Evolutionary conservation across 2,888 invertebrate species (phyloP).

Genomic region (Volucella zonaria): DNA sequence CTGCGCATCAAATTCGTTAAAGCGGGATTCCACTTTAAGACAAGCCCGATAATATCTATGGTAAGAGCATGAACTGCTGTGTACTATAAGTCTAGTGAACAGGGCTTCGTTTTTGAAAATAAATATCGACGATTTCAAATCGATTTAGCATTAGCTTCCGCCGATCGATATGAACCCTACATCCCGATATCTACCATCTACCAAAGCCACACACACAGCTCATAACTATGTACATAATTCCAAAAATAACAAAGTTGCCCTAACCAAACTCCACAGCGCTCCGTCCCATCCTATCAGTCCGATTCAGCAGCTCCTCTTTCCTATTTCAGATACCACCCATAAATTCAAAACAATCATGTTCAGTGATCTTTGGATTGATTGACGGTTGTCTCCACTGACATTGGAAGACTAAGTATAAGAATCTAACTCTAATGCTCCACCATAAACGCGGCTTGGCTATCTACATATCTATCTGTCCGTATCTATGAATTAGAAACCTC

Average conservation of each 20-base stretch:
- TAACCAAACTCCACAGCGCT: slow-evolving; percentile 26
- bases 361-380: slow-evolving; percentile 67
- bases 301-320: no score
- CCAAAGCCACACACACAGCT: neutral
- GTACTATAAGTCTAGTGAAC: no score
- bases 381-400: slow-evolving; percentile 61
- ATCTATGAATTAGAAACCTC: slow-evolving; percentile 20
- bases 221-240: neutral
- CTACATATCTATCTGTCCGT: neutral
- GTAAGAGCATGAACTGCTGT: no score
- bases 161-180: neutral
- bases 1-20: no score
- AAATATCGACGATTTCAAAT: slow-evolving; percentile 6
- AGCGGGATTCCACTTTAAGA: no score
- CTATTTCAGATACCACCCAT: slow-evolving; percentile 16
- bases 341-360: slow-evolving; percentile 62
- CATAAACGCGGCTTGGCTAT: slow-evolving; percentile 1
- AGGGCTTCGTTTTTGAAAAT: no score
- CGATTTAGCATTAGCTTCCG: neutral
- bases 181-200: neutral
- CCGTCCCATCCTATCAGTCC: neutral
- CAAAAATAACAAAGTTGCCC: slow-evolving; percentile 15
- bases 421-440: neutral
- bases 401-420: slow-evolving; percentile 54
- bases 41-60: no score